Base-by-base conservation (phyloP, 2,888 invertebrate species). In the Ametastegia equiseti region DNA sequence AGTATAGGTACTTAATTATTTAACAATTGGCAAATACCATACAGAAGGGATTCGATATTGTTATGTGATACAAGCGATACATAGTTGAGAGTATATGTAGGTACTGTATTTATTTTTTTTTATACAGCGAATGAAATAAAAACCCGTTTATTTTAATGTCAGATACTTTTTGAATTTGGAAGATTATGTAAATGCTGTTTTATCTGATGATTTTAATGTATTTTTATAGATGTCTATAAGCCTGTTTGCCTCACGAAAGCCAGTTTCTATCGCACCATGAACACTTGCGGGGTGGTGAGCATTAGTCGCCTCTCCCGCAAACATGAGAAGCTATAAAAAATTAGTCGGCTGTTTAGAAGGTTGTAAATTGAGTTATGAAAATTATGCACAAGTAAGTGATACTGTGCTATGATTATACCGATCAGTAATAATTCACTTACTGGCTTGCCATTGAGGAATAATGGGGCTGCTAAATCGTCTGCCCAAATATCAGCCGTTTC, bases 241-340 rank as follows among this genome's bases (percentile, higher is more conserved):
- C 30, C 71, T 47, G 13, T 71, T 30, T 19, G 71, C 71, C n/a
- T 71, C 47, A 6, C 47, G 71, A 11, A 71, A 71, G 9, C 71
- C 71, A 27, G 71, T 71, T 27, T 71, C 71, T 71, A 71, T 19
- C 3, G 71, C 71, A 71, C 71, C 71, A n/a, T 71, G 45, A 27
- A 47, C 30, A 7, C 47, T 71, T 15, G 45, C 13, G 47, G 11
- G 47, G 71, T 45, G 30, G 30, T 71, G 47, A 71, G 71, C 27
- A 87, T 92, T 91, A 0, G 94, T 94, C 0, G 94, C 94, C 86
- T 95, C 94, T 0, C 95, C 95, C 0, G 94, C 94, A 90, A 95
- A 95, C 15, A 94, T 87, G 0, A 95, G 89, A 0, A 92, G 88
- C 27, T 93, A n/a, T n/a, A 92, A 11, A 69, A 69, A 45, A 45